Evolutionary conservation across 2,888 invertebrate species (phyloP).

Genomic region (Lamellibrachia satsuma): DNA sequence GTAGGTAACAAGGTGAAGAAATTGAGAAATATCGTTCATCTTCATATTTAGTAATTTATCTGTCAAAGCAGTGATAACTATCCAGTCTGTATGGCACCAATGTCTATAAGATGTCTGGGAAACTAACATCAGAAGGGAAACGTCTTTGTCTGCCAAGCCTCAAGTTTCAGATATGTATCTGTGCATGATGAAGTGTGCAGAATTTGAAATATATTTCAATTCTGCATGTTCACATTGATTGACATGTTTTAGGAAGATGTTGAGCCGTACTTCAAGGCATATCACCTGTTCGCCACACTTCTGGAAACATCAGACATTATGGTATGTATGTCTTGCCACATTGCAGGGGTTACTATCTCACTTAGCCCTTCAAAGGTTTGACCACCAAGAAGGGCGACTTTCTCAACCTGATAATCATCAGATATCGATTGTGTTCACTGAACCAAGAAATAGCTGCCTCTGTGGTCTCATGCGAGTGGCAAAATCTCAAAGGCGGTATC

Average conservation of each 20-base stretch:
- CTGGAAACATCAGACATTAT: conserved; percentile 42
- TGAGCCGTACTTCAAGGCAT: conserved; percentile 54
- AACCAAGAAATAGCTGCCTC: background rate
- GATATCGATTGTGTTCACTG: background rate
- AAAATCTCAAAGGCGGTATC: conserved; percentile 13
- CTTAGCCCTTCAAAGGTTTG: background rate
- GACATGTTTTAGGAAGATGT: conserved; percentile 46
- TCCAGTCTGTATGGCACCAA: background rate
- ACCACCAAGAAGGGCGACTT: background rate
- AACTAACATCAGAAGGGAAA: background rate
- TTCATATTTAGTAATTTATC: background rate
- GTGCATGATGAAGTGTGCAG: background rate
- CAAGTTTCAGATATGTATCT: background rate
- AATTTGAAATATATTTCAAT: background rate
- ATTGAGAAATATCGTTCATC: background rate
- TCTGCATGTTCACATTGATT: background rate
- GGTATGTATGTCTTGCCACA: background rate
- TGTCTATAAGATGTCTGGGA: conserved; percentile 17
- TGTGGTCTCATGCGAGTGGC: background rate
- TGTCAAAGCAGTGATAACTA: background rate
- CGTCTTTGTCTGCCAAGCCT: background rate
- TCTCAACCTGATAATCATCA: background rate
- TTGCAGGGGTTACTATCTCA: background rate
- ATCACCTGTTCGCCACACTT: conserved; percentile 50
- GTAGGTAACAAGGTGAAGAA: conserved; percentile 37